These are phyloP conservation scores for Cancer borealis DNA, from an alignment of 2,888 invertebrate species.

Conservation along the genomic window DNA sequence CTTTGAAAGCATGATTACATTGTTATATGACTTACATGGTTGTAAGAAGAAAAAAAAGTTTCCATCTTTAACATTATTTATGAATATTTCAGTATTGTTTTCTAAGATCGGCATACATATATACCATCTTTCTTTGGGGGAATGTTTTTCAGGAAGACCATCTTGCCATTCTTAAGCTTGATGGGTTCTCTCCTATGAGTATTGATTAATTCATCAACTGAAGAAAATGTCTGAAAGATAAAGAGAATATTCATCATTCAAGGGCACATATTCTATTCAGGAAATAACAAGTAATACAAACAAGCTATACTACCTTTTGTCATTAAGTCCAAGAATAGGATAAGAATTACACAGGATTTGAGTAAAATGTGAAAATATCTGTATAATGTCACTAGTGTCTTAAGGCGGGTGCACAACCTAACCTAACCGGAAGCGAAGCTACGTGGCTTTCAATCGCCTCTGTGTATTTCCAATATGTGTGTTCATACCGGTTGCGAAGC, in stretches of 20 bases:
- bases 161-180: slow-evolving; percentile 54
- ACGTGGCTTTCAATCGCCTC: too few relatives aligned
- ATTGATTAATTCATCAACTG: slow-evolving; percentile 49
- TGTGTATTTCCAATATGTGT: too few relatives aligned
- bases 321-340: too few relatives aligned
- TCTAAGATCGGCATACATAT: neutral
- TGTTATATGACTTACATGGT: too few relatives aligned
- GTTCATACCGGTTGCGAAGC: too few relatives aligned
- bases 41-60: neutral
- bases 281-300: too few relatives aligned
- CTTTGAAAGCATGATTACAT: too few relatives aligned
- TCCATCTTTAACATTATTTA: neutral
- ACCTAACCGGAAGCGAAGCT: too few relatives aligned
- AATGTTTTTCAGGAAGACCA: slow-evolving; percentile 22
- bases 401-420: too few relatives aligned
- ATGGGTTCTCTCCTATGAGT: slow-evolving; percentile 47
- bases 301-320: too few relatives aligned
- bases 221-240: slow-evolving; percentile 52
- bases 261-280: neutral
- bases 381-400: too few relatives aligned
- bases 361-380: neutral
- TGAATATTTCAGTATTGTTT: neutral
- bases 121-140: neutral
- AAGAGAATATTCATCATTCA: neutral
- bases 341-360: too few relatives aligned